Conservation (phyloP, 2,113 vertebrate genomes). For the Platysteira castanea region DNA sequence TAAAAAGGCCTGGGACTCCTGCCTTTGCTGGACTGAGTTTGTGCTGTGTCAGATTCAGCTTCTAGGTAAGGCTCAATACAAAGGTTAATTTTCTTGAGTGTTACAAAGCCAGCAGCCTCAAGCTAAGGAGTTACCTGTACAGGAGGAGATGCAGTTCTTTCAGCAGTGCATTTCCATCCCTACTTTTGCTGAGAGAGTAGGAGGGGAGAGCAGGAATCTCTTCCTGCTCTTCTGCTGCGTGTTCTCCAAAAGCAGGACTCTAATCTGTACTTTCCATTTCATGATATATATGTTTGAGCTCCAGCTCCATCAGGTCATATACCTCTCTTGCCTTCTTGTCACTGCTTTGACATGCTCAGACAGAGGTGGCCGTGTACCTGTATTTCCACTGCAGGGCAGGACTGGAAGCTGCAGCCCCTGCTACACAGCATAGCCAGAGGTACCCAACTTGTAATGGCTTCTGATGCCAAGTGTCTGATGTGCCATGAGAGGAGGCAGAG, state of each 20-base stretch:
- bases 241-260: background rate
- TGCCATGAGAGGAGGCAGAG: background rate
- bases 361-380: background rate
- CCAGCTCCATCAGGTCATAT: background rate
- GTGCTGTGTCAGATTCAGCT: background rate
- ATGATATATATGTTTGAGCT: background rate
- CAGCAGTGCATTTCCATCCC: background rate
- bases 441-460: background rate
- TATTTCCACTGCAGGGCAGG: background rate
- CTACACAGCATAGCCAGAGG: fast-evolving
- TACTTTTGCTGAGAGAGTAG: background rate
- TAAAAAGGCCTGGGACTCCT: background rate
- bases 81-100: background rate
- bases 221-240: background rate
- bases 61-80: background rate
- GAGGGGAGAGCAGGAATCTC: background rate
- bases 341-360: background rate
- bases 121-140: background rate
- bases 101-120: background rate
- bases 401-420: background rate
- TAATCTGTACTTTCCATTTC: background rate
- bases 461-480: background rate
- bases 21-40: background rate
- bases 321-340: background rate
- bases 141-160: background rate